A percentile compares a stretch with the other conserved stretches of the same genome.
phyloP scores from a whole-genome alignment of 37 sponge, comb jelly and placozoan species.

The Crambe crambe region DNA sequence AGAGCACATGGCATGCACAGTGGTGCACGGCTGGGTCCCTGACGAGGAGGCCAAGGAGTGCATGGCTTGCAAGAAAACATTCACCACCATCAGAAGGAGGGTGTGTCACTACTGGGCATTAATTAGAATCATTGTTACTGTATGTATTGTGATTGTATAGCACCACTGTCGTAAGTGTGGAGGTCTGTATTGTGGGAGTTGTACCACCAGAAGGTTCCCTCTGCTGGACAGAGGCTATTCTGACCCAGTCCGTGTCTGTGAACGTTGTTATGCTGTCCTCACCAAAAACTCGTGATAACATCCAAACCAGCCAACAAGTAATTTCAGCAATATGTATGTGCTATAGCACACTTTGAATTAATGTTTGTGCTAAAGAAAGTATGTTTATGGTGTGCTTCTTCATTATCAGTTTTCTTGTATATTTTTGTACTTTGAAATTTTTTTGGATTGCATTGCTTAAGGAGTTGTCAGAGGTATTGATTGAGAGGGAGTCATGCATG shows the following conservation, averaged over 20 bases:
- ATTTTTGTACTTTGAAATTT: too few relatives aligned
- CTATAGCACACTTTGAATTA: too few relatives aligned
- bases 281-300: neutral
- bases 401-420: too few relatives aligned
- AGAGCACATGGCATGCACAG: constrained; percentile 71
- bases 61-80: constrained; percentile 82
- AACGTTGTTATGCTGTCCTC: constrained; percentile 58
- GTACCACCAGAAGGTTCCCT: constrained; percentile 77
- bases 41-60: constrained; percentile 86
- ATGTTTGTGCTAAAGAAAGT: too few relatives aligned
- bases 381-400: too few relatives aligned
- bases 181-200: constrained; percentile 79
- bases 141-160: constrained; percentile 10
- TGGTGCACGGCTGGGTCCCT: constrained; percentile 84
- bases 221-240: constrained; percentile 72
- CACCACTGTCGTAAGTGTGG: constrained; percentile 94
- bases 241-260: constrained; percentile 89
- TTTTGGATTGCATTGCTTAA: too few relatives aligned
- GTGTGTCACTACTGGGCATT: constrained; percentile 13
- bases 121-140: constrained; percentile 58
- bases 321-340: too few relatives aligned
- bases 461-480: too few relatives aligned
- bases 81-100: constrained; percentile 79
- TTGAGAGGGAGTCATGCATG: too few relatives aligned
- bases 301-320: neutral